A percentile compares a stretch with the other conserved stretches of the same genome.
These are phyloP conservation scores for Andrena fulva DNA, from an alignment of 2,888 invertebrate genomes.

Conservation along the genomic window DNA sequence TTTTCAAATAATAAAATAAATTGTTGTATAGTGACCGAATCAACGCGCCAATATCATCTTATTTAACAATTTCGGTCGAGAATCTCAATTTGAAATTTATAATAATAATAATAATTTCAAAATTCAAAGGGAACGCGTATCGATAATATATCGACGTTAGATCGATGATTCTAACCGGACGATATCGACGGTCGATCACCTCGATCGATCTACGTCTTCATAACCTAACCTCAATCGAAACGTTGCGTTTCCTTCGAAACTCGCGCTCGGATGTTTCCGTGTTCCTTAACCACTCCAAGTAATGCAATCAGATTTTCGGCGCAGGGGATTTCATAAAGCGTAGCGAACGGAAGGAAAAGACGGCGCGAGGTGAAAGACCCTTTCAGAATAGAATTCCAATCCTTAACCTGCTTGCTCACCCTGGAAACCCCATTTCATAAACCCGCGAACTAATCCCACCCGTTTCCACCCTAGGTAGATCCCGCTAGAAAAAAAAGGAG, in stretches of 20 bases:
- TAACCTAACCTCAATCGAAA: background rate
- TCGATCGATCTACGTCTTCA: background rate
- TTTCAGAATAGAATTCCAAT: slow-evolving; percentile 19
- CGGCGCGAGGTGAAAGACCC: slow-evolving; percentile 1
- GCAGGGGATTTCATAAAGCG: too few relatives aligned
- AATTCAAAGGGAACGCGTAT: too few relatives aligned
- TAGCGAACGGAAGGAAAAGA: background rate
- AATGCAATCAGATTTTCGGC: background rate
- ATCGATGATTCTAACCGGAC: background rate
- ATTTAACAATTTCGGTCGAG: too few relatives aligned
- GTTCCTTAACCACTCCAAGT: background rate
- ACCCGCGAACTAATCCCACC: slow-evolving; percentile 19
- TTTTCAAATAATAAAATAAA: too few relatives aligned
- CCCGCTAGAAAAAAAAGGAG: background rate
- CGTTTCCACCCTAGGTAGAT: background rate
- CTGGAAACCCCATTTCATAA: slow-evolving; percentile 18
- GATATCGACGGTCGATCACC: background rate
- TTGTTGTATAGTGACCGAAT: too few relatives aligned
- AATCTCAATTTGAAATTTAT: too few relatives aligned
- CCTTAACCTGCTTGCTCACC: slow-evolving; percentile 17
- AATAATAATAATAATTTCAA: too few relatives aligned
- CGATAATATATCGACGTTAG: too few relatives aligned
- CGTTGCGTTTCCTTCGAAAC: background rate
- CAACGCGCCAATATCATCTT: too few relatives aligned
- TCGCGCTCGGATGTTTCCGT: background rate